Evolutionary conservation across 2,797 vertebrate species (phyloP), one percentile per base, ranked within the genome.

Genomic region (Balearica regulorum): DNA sequence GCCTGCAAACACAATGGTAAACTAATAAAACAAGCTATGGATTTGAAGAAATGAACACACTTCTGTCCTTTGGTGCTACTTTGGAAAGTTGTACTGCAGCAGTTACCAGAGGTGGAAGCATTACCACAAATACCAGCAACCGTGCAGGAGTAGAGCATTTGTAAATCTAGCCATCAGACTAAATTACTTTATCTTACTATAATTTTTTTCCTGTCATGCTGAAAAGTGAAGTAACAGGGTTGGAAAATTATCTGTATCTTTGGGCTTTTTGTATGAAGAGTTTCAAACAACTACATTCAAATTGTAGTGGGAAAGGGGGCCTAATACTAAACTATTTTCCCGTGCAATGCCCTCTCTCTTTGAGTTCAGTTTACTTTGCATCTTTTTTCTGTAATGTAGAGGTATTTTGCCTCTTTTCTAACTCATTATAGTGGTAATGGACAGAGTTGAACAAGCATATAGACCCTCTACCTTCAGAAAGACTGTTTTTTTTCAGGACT

Each of bases 71-170:
- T 60, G 65, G 53, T 37, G 24, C 68, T 93, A 83, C 31, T 24
- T 94, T 54, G 66, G 86, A 70, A 90, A 80, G 53, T 46, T 96
- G 76, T 73, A 64, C 62, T 75, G 37, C 81, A 82, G 55, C 51
- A 93, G 62, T 96, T 92, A 94, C 71, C 90, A 66, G 43, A 93
- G 93, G 96, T 94, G 85, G 89, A 37, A 87, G 55, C 29, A 78
- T 75, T 95, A 90, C 60, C 53, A 72, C 51, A 94, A 94, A 94
- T 71, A 94, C 86, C 55, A 78, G 91, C 64, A 84, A 44, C 62
- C 33, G 9, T 79, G 17, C 21, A 66, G n/a, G 31, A 69, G 71
- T 16, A 60, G 64, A 94, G 60, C 51, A 79, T 93, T 75, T 84
- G 41, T 62, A 88, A 94, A 93, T 92, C 16, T 61, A 54, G 51